Base-by-base conservation (phyloP, 2,888 invertebrate genomes). In the Nysson spinosus region DNA sequence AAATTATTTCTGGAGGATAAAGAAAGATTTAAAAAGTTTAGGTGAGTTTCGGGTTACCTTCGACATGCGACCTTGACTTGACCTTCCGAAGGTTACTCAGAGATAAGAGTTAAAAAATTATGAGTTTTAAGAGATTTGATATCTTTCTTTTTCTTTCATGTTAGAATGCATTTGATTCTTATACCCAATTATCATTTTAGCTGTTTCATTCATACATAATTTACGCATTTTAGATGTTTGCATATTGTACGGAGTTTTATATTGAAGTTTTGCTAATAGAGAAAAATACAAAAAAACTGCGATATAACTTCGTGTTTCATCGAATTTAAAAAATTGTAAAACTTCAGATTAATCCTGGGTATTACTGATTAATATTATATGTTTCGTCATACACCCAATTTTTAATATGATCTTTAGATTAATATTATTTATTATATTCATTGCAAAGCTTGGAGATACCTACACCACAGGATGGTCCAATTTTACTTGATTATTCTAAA, bases 401-500 rank as follows among this genome's bases (percentile, higher is more conserved):
- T 35, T 7, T 17, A 35, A 26, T 17, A 1, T 6, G 6, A 6
- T 47, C 26, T 16, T 19, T 50, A 19, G 43, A 50, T 58, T 47
- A 37, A 30, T 39, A 65, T 69, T 44, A 24, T 28, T n/a, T 49
- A 44, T 49, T 42, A 40, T 28, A 50, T 65, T 84, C 69, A 4
- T 55, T 11, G 42, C 86, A 30, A 86, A 97, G 96, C 85, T 88
- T 95, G 67, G 91, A 89, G 49, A 87, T 97, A 56, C 86, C 90
- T 26, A 96, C 96, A 0, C 95, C 95, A 4, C 89, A 91, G 57
- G 96, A 97, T 90, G 98, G 98, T 4, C 93, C 95, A 19, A 93
- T 99, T 78, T 90, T 99, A 30, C 86, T 99, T 78, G 99, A 99
- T 88, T 99, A 94, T 88, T 99, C 99, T 9, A 99, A 99, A 89